phyloP scores from a whole-genome alignment of 2,797 vertebrate genomes.

The Pipistrellus kuhlii region DNA sequence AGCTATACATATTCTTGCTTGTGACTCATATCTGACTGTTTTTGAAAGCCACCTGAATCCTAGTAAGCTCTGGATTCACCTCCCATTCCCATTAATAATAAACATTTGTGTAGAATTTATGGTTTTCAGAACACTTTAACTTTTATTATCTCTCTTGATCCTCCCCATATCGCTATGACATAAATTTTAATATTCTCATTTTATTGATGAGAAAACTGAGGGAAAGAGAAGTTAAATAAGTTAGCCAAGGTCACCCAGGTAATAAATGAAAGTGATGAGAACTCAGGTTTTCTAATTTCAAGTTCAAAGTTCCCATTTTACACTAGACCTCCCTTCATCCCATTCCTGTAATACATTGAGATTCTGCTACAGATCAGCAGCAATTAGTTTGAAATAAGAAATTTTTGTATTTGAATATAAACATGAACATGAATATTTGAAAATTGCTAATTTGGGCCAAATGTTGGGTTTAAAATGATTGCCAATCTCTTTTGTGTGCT shows the following conservation, averaged over 20 bases:
- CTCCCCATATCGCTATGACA: neutral
- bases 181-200: neutral
- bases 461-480: conserved; percentile 77
- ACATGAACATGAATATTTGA: conserved; percentile 82
- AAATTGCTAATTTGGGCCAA: conserved; percentile 81
- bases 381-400: conserved; percentile 80
- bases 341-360: conserved; percentile 74
- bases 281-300: conserved; percentile 25
- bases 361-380: conserved; percentile 81
- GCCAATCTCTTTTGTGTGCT: conserved; percentile 74
- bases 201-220: conserved; percentile 45
- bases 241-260: neutral
- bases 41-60: neutral
- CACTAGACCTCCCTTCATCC: neutral
- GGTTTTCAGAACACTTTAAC: conserved; percentile 33
- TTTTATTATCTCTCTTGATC: neutral
- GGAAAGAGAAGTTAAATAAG: conserved; percentile 33
- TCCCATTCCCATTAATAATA: neutral
- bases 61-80: neutral
- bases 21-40: neutral
- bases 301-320: conserved; percentile 56
- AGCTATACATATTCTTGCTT: neutral
- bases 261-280: conserved; percentile 2
- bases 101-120: conserved; percentile 15
- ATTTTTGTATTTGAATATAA: conserved; percentile 81